A percentile compares a stretch with the other conserved stretches of the same genome.
These are phyloP conservation scores for Melanargia galathea DNA, from an alignment of 2,888 invertebrate species.

Conservation along the genomic window DNA sequence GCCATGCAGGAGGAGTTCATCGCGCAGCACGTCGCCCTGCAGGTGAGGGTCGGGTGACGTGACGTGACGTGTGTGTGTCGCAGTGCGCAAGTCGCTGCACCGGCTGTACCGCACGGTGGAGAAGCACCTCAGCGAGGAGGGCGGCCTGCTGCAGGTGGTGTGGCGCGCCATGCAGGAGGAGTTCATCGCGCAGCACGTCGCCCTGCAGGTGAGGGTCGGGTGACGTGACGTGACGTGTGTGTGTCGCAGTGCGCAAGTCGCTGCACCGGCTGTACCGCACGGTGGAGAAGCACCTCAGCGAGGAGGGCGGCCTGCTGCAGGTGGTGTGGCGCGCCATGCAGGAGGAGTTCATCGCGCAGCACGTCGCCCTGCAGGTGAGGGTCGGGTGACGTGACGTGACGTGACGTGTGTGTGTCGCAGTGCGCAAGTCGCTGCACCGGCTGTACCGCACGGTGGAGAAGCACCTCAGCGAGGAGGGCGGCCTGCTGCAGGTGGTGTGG, in stretches of 20 bases:
- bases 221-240: no score
- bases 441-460: constrained; percentile 98
- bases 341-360: constrained; percentile 98
- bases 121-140: constrained; percentile 97
- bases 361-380: constrained; percentile 82
- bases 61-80: no score
- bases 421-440: constrained; percentile 86
- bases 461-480: constrained; percentile 87
- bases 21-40: constrained; percentile 91
- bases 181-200: constrained; percentile 95
- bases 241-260: constrained; percentile 52
- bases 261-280: constrained; percentile 96
- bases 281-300: constrained; percentile 98
- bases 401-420: not conserved
- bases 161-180: constrained; percentile 99
- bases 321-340: constrained; percentile 99
- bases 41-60: no score
- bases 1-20: constrained; percentile 99
- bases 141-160: constrained; percentile 96
- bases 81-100: constrained; percentile 83
- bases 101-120: constrained; percentile 97
- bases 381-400: no score
- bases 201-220: constrained; percentile 70
- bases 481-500: constrained; percentile 98
- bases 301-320: constrained; percentile 95